Evolutionary conservation across 2,797 vertebrate genomes (phyloP), one percentile per base, ranked within the genome.

Genomic region (Pipistrellus pipistrellus): DNA sequence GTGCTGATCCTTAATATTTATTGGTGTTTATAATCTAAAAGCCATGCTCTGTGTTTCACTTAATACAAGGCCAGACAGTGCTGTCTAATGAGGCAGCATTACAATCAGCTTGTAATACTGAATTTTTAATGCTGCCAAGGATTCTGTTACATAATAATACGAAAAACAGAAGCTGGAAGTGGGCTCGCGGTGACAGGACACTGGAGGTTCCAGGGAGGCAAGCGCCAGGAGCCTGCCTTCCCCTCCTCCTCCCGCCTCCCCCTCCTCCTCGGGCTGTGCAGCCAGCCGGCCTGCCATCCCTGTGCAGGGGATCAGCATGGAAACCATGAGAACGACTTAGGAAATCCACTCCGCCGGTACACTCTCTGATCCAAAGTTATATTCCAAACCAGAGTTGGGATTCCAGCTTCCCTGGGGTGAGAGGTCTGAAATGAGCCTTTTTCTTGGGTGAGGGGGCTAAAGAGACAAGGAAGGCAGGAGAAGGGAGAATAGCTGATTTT

Each of bases 101-200:
- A 98, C 98, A 98, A 98, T 98, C 98, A 98, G 98, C 97, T 98
- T 98, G 97, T 98, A 98, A 98, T 97, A 93, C 97, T 98, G 98
- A 98, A 98, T 98, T 98, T 98, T 98, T 98, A 98, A 98, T 98
- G 98, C 97, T 94, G 97, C 97, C 97, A 95, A 98, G 97, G 97
- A 98, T 98, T 98, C 97, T 95, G 98, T 98, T 98, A 98, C 98
- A 99, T 99, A 99, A 99, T 98, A 98, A 98, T 98, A 98, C 97
- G 96, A 98, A 97, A 97, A 95, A 57, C 77, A 87, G 96, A 97
- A 94, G 95, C 96, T 84, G 94, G 85, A 96, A 96, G 93, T 91
- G 66, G 83, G 97, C 96, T 90, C 15, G 32, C 35, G 12, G 85
- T 35, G 96, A 95, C 95, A 97, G 88, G 96, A 90, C 97, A 94